phyloP scores from a whole-genome alignment of 1,140 invertebrate genomes.

The Eciton burchellii region DNA sequence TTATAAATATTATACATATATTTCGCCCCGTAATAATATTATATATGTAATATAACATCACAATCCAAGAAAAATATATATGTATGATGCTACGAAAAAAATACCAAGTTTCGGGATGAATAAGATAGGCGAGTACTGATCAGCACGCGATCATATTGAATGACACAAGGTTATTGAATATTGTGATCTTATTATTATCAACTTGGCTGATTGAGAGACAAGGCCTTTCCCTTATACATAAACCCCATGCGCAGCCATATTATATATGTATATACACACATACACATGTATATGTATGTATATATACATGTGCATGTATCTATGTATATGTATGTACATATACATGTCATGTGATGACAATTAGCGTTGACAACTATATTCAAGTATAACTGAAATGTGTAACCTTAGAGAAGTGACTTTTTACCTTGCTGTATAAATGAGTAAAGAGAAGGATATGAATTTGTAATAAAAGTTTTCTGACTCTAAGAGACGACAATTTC shows the following conservation, averaged over 20 bases:
- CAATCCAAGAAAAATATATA: too few species aligned
- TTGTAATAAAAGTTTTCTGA: slow-evolving; percentile 57
- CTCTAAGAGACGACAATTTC: neutral
- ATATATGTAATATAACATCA: too few species aligned
- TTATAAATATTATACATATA: too few species aligned
- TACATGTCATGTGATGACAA: slow-evolving; percentile 21
- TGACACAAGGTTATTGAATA: slow-evolving; percentile 40
- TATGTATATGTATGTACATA: too few species aligned
- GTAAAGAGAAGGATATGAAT: slow-evolving; percentile 51
- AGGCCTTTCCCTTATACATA: slow-evolving; percentile 70
- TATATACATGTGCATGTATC: slow-evolving; percentile 71
- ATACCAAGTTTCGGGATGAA: slow-evolving; percentile 1
- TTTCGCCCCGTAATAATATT: too few species aligned
- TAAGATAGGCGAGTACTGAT: slow-evolving; percentile 24
- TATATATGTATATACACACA: slow-evolving; percentile 38
- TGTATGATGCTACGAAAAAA: slow-evolving; percentile 1
- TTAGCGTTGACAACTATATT: slow-evolving; percentile 57
- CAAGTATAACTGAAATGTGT: slow-evolving; percentile 63
- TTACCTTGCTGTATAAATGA: slow-evolving; percentile 64
- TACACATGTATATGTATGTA: too few species aligned
- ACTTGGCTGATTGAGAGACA: slow-evolving; percentile 50
- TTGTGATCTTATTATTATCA: slow-evolving; percentile 68
- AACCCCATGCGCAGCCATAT: slow-evolving; percentile 71
- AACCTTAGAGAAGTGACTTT: slow-evolving; percentile 61
- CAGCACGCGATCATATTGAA: neutral